Base-by-base conservation (phyloP, 2,888 invertebrate species). In the Melangyna quadrimaculata region DNA sequence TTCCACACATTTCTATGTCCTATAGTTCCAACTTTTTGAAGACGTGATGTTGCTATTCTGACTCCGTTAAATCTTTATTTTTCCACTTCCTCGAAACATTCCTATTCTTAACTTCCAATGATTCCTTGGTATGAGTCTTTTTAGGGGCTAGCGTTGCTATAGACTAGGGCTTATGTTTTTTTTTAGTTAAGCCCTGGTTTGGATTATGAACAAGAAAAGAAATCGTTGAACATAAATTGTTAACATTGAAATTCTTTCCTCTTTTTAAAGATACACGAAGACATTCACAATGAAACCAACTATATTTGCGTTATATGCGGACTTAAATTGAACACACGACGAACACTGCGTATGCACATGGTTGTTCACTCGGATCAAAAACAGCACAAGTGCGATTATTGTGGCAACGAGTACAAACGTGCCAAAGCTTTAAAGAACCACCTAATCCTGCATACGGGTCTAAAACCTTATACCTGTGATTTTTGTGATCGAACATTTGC, bases 401-500 rank as follows among this genome's bases (percentile, higher is more conserved):
- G 91, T 40, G 91, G 91, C 2, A 87, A 90, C 3, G 90, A 90
- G n/a, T 92, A 91, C 73, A 92, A 92, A 63, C 89, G 92, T 3
- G 89, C 91, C 7, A 92, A 92, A 77, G 91, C 92, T 0, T 87
- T 92, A 0, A 91, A 92, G 80, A 90, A 91, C 69, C 92, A 92
- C 87, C 88, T 92, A 0, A 92, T 92, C n/a, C 82, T 92, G 8
- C 92, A 92, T 69, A 90, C 91, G 0, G 92, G 92, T 1, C 88
- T 92, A 17, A 87, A 91, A 22, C 92, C 92, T 0, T 92, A 92
- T 51, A 89, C 89, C 14, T 92, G 92, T 59, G 91, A 91, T 55
- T 92, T 92, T 78, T 92, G 92, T 78, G 90, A 90, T 7, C 90
- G 90, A 73, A 90, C 91, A 3, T 92, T 92, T 82, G 90, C 92